phyloP scores from a whole-genome alignment of 2,113 vertebrate genomes.

The Malurus elegans region DNA sequence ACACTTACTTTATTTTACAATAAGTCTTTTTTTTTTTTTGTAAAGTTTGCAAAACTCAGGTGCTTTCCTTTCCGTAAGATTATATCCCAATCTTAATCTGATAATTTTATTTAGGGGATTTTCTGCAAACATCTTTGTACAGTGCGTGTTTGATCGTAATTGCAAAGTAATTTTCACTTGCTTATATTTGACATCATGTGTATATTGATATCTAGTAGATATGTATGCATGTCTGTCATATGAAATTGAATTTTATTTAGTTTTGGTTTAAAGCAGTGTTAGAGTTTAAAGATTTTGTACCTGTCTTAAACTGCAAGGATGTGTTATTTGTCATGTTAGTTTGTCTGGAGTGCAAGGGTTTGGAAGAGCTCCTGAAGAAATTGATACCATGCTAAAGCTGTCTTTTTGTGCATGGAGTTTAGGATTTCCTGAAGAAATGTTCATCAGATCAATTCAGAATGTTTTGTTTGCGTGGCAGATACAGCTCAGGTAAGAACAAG shows the following conservation, averaged over 20 bases:
- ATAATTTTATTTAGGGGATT: background rate
- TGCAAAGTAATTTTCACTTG: background rate
- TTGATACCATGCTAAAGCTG: background rate
- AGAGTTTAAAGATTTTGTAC: background rate
- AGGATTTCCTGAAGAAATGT: constrained; percentile 87
- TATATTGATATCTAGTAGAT: background rate
- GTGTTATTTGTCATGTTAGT: background rate
- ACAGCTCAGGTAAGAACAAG: constrained; percentile 85
- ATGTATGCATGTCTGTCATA: background rate
- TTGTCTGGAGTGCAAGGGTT: background rate
- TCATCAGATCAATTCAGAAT: constrained; percentile 88
- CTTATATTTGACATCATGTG: background rate
- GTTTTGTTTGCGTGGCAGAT: constrained; percentile 88
- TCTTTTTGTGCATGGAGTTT: background rate
- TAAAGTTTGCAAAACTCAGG: background rate
- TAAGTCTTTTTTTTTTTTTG: background rate
- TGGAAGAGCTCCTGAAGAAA: background rate
- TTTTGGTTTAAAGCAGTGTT: background rate
- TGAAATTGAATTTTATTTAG: background rate
- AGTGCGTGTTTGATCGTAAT: background rate
- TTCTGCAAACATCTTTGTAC: background rate
- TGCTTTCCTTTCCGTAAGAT: background rate
- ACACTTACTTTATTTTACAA: background rate
- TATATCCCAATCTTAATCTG: background rate
- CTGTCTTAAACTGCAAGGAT: background rate